Base-by-base conservation (phyloP, 2,113 vertebrate species). In the Upupa epops region DNA sequence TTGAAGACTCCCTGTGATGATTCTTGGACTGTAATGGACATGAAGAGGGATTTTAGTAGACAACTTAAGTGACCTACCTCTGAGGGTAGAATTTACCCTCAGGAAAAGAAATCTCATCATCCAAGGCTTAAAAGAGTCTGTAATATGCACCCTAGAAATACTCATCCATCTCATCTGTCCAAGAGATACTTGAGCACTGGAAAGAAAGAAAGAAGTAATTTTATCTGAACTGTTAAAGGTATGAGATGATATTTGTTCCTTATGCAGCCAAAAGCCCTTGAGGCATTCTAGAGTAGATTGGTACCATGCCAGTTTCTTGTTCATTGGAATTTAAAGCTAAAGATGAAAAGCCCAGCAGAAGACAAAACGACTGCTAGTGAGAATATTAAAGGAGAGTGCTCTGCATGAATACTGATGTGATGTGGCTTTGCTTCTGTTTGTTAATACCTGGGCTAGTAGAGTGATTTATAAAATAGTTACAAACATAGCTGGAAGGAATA, bases 271-370 rank as follows among this genome's bases (percentile, higher is more conserved):
- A 88, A 86, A 68, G 37, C 45, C 32, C 4, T 10, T 52, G 56
- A 93, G 80, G 65, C 58, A 28, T 71, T 88, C 69, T 83, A 29
- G 86, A 86, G 55, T 75, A 63, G 83, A 40, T 36, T 83, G 77
- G 65, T 77, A 72, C n/a, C 1, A 2, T 48, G 89, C 83, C 83
- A 84, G 3, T 84, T 88, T 56, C 65, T 94, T 92, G 88, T 94
- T 92, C 81, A 25, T 21, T 88, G 90, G 34, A 86, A 88, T 86
- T 83, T 90, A 83, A 86, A 34, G 26, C 45, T 92, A 12, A 86
- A 88, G 89, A 92, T 64, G 14, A 92, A 90, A 93, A 92, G 48
- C 45, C 26, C 32, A 90, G 52, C 20, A 56, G 21, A 90, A 93
- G 49, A 81, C 69, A 83, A 90, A 92, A 66, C n/a, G 66, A 92